Evolutionary conservation across 1,140 invertebrate genomes (phyloP).

Genomic region (Drosophila kohkoa): DNA sequence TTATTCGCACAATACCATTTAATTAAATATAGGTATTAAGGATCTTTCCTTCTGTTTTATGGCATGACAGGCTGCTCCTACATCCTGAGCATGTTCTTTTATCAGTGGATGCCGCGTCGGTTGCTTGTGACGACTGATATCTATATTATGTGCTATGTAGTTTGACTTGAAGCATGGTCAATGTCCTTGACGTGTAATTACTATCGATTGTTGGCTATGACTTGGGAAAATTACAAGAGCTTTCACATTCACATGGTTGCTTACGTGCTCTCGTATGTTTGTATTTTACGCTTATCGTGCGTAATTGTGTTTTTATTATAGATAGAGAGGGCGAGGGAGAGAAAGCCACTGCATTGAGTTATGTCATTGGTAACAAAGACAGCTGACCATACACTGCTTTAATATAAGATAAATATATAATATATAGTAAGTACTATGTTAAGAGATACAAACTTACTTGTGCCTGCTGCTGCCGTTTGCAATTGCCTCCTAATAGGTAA

Average conservation of each 20-base stretch:
- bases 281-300: slow-evolving; percentile 29
- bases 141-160: neutral
- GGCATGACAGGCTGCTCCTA: neutral
- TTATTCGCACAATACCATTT: neutral
- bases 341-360: slow-evolving; percentile 40
- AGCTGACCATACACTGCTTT: neutral
- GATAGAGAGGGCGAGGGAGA: slow-evolving; percentile 8
- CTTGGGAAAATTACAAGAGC: slow-evolving; percentile 44
- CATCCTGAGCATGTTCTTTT: slow-evolving; percentile 15
- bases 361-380: slow-evolving; percentile 44
- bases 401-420: neutral
- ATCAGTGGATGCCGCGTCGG: neutral
- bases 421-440: slow-evolving; percentile 1
- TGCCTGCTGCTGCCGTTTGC: slow-evolving; percentile 2
- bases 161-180: slow-evolving; percentile 13
- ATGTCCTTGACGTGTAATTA: slow-evolving; percentile 50
- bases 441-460: neutral
- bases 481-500: slow-evolving; percentile 44
- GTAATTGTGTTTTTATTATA: slow-evolving; percentile 35
- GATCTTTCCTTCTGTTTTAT: slow-evolving; percentile 10
- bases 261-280: neutral
- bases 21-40: neutral
- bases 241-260: slow-evolving; percentile 15
- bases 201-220: slow-evolving; percentile 54
- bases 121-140: slow-evolving; percentile 6